Evolutionary conservation across 2,888 invertebrate species (phyloP).

Genomic region (Aleiodes alternator): DNA sequence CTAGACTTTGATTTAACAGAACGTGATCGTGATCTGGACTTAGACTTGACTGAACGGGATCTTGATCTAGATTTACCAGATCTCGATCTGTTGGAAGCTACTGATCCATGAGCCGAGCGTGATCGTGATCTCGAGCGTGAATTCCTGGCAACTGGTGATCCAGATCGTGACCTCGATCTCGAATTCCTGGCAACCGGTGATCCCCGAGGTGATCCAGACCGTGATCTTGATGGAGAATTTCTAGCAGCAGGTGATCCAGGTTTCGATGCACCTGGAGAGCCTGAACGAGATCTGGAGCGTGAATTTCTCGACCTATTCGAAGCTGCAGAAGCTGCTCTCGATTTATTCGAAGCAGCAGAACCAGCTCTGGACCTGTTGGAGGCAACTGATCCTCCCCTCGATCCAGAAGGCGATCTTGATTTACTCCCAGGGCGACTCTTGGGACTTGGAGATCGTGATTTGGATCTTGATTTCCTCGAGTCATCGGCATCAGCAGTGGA

Average conservation of each 20-base stretch:
- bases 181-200: constrained; percentile 10
- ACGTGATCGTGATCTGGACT: not conserved
- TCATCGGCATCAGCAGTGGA: not conserved
- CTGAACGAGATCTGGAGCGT: constrained; percentile 31
- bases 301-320: constrained; percentile 25
- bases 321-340: not conserved
- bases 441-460: constrained; percentile 56
- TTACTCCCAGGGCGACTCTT: constrained; percentile 44
- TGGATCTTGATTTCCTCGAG: constrained; percentile 54
- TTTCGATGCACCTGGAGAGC: constrained; percentile 36
- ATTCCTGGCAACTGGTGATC: not conserved
- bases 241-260: constrained; percentile 33
- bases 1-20: constrained; percentile 27
- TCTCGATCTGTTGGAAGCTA: constrained; percentile 5
- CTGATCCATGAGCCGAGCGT: constrained; percentile 12
- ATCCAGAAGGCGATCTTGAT: constrained; percentile 46
- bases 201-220: constrained; percentile 36
- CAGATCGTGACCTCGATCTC: constrained; percentile 21
- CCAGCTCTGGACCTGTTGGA: not conserved
- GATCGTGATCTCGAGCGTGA: constrained; percentile 35
- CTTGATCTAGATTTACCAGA: constrained; percentile 61
- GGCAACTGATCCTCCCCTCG: constrained; percentile 39
- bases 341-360: constrained; percentile 15
- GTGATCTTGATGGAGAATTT: constrained; percentile 59
- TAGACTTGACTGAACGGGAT: constrained; percentile 45